These are phyloP conservation scores for Sesamia inferens DNA, from an alignment of 2,888 invertebrate species.

Conservation along the genomic window DNA sequence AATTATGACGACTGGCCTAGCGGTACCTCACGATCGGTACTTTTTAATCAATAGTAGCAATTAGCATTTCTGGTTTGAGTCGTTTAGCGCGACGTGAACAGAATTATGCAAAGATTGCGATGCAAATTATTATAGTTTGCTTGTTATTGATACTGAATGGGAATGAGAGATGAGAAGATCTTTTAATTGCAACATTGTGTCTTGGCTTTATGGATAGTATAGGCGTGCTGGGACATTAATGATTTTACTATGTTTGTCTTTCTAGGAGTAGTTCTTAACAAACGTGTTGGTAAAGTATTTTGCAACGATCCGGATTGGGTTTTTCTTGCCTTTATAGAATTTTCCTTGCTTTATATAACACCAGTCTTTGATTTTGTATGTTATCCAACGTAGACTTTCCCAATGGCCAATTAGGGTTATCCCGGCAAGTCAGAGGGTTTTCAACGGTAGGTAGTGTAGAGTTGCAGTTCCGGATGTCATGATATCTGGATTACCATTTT, in stretches of 20 bases:
- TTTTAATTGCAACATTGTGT: slow-evolving; percentile 32
- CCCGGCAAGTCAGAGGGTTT: slow-evolving; percentile 28
- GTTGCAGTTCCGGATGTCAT: slow-evolving; percentile 8
- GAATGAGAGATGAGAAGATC: slow-evolving; percentile 28
- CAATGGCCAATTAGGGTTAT: slow-evolving; percentile 28
- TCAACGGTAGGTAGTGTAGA: not conserved
- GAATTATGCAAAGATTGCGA: slow-evolving; percentile 65
- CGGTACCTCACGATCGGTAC: slow-evolving; percentile 80
- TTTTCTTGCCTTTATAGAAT: slow-evolving; percentile 3
- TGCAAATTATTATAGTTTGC: slow-evolving; percentile 54
- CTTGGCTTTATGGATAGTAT: slow-evolving; percentile 5
- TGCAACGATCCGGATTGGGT: not conserved
- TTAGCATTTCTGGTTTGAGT: slow-evolving; percentile 84
- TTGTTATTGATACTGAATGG: slow-evolving; percentile 49
- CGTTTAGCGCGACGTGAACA: slow-evolving; percentile 69
- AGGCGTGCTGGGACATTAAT: slow-evolving; percentile 6
- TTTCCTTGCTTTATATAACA: not conserved
- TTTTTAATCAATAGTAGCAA: slow-evolving; percentile 83
- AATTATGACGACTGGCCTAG: slow-evolving; percentile 86
- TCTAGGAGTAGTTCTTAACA: not conserved
- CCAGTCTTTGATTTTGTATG: slow-evolving; percentile 24
- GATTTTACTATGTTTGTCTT: slow-evolving; percentile 18
- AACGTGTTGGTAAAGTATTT: not conserved
- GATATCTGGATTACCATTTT: slow-evolving; percentile 18
- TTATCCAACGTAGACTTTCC: slow-evolving; percentile 27